A percentile compares a stretch with the other conserved stretches of the same genome.
phyloP scores from a whole-genome alignment of 2,888 invertebrate species.

The Endotricha flammealis region DNA sequence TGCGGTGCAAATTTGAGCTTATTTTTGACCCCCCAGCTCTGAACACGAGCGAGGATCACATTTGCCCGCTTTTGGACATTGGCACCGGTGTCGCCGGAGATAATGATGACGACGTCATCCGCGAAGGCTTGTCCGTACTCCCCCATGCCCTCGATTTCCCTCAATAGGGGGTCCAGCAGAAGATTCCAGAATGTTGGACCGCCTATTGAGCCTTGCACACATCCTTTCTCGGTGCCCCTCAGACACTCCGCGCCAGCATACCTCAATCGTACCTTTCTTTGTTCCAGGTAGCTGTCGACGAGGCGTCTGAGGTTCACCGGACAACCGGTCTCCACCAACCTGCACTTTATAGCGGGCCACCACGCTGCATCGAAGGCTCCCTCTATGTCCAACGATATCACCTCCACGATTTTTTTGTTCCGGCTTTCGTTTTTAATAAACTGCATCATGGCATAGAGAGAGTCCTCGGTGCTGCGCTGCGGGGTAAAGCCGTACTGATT shows the following conservation, averaged over 20 bases:
- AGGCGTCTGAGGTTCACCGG: background rate
- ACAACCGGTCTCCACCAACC: background rate
- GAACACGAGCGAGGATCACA: background rate
- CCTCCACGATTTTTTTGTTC: background rate
- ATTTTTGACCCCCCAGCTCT: too few species aligned
- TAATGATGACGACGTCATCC: background rate
- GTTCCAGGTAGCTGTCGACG: background rate
- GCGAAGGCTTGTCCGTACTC: background rate
- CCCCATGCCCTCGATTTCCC: background rate
- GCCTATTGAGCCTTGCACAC: background rate
- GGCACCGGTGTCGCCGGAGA: background rate
- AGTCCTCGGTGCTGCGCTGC: too few species aligned
- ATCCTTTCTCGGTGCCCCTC: background rate
- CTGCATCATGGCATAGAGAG: too few species aligned
- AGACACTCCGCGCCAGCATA: background rate
- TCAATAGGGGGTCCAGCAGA: background rate
- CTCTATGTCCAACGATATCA: too few species aligned
- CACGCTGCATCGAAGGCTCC: too few species aligned
- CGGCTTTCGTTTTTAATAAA: background rate
- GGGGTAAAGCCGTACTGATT: too few species aligned
- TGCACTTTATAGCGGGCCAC: background rate
- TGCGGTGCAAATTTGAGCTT: too few species aligned
- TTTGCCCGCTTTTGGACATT: background rate
- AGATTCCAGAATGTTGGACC: background rate
- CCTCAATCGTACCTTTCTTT: background rate